A percentile compares a stretch with the other conserved stretches of the same genome.
phyloP scores from a whole-genome alignment of 2,113 vertebrate genomes.

The Upupa epops region DNA sequence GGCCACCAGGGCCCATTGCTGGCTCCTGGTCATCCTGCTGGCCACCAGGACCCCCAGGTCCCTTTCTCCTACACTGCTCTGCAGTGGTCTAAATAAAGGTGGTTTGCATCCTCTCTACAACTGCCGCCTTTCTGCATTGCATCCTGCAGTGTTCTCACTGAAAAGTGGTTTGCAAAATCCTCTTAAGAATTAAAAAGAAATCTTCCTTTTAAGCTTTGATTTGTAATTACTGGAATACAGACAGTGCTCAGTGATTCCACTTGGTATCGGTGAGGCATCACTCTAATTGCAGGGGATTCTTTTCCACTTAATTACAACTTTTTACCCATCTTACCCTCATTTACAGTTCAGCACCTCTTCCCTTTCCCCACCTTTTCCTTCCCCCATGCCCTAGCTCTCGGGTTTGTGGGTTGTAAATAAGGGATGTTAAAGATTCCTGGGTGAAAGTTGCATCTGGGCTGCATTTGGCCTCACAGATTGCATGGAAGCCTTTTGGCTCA shows the following conservation, averaged over 20 bases:
- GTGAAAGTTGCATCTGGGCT: slow-evolving; percentile 50
- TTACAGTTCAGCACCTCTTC: neutral
- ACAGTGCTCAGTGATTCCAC: neutral
- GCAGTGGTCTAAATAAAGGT: neutral
- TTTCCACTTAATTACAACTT: neutral
- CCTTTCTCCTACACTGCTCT: too few relatives aligned
- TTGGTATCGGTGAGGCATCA: neutral
- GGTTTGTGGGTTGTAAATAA: neutral
- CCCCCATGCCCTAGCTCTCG: neutral
- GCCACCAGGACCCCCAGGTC: too few relatives aligned
- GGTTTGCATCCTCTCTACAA: neutral
- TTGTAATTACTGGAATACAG: neutral
- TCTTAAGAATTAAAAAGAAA: neutral
- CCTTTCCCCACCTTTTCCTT: neutral
- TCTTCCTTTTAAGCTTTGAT: neutral
- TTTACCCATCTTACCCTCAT: neutral
- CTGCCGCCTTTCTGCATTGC: neutral
- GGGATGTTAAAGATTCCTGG: slow-evolving; percentile 2
- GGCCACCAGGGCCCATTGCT: too few relatives aligned
- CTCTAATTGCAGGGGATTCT: neutral
- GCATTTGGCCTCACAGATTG: slow-evolving; percentile 16
- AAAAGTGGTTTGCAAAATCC: neutral
- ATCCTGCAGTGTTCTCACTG: neutral
- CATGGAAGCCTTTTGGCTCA: neutral
- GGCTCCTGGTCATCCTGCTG: too few relatives aligned